phyloP scores from a whole-genome alignment of 2,797 vertebrate genomes.

The Erethizon dorsatum region DNA sequence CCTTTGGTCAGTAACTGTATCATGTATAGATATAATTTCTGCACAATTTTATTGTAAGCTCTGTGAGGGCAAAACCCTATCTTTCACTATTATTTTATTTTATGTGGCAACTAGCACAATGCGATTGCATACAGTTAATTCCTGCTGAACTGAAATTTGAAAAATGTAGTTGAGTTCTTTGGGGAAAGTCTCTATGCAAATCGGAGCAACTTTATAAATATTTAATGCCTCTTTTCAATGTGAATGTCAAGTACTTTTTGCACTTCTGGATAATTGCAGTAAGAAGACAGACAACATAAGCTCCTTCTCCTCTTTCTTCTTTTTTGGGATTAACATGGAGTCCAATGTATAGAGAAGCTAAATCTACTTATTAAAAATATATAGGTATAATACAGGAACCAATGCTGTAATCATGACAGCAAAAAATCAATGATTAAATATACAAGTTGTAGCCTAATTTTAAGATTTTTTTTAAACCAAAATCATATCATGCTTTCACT shows the following conservation, averaged over 20 bases:
- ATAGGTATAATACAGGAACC: not conserved
- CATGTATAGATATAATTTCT: not conserved
- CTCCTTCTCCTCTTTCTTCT: not conserved
- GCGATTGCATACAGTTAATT: not conserved
- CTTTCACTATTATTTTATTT: not conserved
- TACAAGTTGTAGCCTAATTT: not conserved
- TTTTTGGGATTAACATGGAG: not conserved
- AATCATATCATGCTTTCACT: not conserved
- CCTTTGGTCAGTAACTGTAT: not conserved
- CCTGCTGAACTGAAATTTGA: not conserved
- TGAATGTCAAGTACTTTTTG: constrained; percentile 38
- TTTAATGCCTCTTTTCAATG: constrained; percentile 59
- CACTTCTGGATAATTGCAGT: constrained; percentile 49
- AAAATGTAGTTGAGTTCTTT: constrained; percentile 10
- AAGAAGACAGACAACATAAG: constrained; percentile 37
- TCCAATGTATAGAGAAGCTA: not conserved
- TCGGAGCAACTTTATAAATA: constrained; percentile 59
- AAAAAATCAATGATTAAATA: not conserved
- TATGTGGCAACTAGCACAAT: not conserved
- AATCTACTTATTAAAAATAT: constrained; percentile 20
- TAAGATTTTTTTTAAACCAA: not conserved
- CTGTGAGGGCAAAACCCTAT: not conserved
- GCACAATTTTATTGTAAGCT: not conserved
- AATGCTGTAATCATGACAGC: not conserved
- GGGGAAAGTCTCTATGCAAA: constrained; percentile 14